Evolutionary conservation across 2,113 vertebrate species (phyloP).

Genomic region (Orycteropus afer): DNA sequence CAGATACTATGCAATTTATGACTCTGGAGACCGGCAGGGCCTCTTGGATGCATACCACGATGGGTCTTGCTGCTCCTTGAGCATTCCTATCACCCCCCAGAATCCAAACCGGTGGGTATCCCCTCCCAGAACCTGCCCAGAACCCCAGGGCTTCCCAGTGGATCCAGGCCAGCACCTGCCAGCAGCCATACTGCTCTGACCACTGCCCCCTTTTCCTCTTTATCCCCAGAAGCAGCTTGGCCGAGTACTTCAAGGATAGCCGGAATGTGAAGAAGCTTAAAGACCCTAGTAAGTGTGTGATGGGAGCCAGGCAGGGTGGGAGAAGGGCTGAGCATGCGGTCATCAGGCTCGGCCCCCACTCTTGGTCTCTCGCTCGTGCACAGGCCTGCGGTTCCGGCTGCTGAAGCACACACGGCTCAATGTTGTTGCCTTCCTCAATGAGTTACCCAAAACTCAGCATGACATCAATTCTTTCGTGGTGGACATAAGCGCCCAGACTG

Average conservation of each 20-base stretch:
- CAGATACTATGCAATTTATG: constrained; percentile 93
- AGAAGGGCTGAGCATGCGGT: background rate
- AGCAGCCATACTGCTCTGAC: background rate
- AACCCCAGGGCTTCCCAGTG: background rate
- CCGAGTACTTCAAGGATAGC: constrained; percentile 92
- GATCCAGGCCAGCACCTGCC: background rate
- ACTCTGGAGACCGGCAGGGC: constrained; percentile 91
- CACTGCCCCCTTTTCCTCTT: background rate
- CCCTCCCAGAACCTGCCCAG: background rate
- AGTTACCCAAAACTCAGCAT: constrained; percentile 94
- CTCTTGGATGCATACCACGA: constrained; percentile 95
- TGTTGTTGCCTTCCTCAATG: constrained; percentile 93
- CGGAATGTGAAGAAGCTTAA: constrained; percentile 93
- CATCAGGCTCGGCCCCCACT: background rate
- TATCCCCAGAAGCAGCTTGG: constrained; percentile 87
- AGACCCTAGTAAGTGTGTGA: constrained; percentile 89
- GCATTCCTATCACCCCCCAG: constrained; percentile 86
- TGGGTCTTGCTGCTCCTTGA: constrained; percentile 92
- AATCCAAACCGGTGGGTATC: constrained; percentile 88
- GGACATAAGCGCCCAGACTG: constrained; percentile 92
- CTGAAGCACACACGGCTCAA: constrained; percentile 93
- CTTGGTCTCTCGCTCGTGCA: background rate
- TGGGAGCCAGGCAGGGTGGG: background rate
- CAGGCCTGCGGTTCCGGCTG: constrained; percentile 89
- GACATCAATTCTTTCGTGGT: constrained; percentile 91